Percentiles rank a stretch among this genome's conserved stretches.
phyloP scores from a whole-genome alignment of 2,888 invertebrate species.

The Chrysolina haemoptera region DNA sequence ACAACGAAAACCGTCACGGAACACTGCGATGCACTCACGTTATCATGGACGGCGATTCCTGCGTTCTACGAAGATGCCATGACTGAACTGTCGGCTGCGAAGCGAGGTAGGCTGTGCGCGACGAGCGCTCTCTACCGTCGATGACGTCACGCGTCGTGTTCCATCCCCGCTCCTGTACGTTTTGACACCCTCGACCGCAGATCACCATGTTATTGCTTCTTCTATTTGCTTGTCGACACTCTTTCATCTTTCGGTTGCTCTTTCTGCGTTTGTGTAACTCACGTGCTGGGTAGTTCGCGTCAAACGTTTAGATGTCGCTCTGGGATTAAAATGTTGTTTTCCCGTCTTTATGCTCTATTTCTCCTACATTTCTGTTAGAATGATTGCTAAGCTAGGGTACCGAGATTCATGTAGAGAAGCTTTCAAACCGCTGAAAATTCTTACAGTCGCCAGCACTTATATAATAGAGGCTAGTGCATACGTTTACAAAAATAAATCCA shows the following conservation, averaged over 20 bases:
- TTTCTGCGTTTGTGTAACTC: slow-evolving; percentile 42
- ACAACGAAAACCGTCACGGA: slow-evolving; percentile 25
- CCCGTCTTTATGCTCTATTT: not conserved
- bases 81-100: slow-evolving; percentile 60
- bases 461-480: too few species aligned
- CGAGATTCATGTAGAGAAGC: too few species aligned
- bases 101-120: slow-evolving; percentile 60
- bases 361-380: too few species aligned
- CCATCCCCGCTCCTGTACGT: slow-evolving; percentile 65
- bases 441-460: too few species aligned
- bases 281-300: slow-evolving; percentile 38
- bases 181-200: slow-evolving; percentile 70
- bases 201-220: slow-evolving; percentile 70
- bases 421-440: too few species aligned
- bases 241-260: slow-evolving; percentile 49
- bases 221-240: slow-evolving; percentile 69
- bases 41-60: slow-evolving; percentile 17
- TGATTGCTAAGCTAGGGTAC: too few species aligned
- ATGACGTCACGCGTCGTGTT: slow-evolving; percentile 67
- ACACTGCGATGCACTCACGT: slow-evolving; percentile 36
- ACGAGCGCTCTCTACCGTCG: slow-evolving; percentile 62
- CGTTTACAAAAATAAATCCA: too few species aligned
- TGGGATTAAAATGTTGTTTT: not conserved
- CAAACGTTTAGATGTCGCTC: slow-evolving; percentile 24
- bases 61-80: slow-evolving; percentile 51